phyloP scores from a whole-genome alignment of 2,888 invertebrate species.

The Oithona nana region DNA sequence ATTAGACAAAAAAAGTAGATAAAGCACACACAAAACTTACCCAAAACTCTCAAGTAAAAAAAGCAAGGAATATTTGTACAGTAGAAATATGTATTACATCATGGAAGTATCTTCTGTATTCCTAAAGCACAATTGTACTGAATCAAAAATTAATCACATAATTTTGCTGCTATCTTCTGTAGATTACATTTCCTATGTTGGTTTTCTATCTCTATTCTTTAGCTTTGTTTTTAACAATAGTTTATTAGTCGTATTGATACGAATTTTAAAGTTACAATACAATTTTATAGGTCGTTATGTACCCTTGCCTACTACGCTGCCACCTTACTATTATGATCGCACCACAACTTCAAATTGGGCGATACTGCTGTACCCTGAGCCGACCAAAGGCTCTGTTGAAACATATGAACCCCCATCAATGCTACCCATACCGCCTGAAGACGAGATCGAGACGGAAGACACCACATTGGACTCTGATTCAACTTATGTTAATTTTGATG shows the following conservation, averaged over 20 bases:
- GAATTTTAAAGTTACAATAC: too few relatives aligned
- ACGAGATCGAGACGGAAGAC: not conserved
- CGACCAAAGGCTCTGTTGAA: not conserved
- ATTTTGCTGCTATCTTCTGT: too few relatives aligned
- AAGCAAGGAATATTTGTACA: too few relatives aligned
- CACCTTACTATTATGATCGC: not conserved
- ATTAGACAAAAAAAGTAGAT: too few relatives aligned
- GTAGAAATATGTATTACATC: too few relatives aligned
- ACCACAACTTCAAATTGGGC: not conserved
- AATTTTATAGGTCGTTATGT: not conserved
- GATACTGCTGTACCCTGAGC: not conserved
- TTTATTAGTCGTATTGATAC: too few relatives aligned
- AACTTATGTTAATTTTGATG: not conserved
- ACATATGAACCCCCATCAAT: not conserved
- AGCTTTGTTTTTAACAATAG: not conserved
- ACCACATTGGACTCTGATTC: not conserved
- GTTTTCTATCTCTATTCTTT: not conserved
- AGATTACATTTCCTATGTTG: too few relatives aligned
- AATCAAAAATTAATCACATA: too few relatives aligned
- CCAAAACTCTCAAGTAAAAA: too few relatives aligned
- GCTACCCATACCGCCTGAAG: not conserved
- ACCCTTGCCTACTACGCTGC: not conserved
- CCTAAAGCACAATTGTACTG: too few relatives aligned
- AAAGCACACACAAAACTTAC: too few relatives aligned
- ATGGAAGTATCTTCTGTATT: too few relatives aligned